These are phyloP conservation scores for Bellardia pandia DNA, from an alignment of 2,888 invertebrate species.

Conservation along the genomic window DNA sequence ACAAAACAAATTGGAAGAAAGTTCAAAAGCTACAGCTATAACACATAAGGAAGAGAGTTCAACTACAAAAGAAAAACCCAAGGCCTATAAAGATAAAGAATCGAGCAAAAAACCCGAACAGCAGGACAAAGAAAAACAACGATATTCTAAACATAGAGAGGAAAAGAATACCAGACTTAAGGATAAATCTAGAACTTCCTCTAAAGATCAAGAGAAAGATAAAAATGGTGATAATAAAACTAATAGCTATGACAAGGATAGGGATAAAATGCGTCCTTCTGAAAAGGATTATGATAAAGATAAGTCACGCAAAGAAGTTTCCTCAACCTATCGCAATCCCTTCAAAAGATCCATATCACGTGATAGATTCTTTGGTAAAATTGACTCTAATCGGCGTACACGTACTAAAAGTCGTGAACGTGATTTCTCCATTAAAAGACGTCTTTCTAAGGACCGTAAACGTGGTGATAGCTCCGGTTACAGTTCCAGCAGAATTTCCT, in stretches of 20 bases:
- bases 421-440: constrained; percentile 44
- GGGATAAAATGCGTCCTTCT: constrained; percentile 3
- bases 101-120: constrained; percentile 26
- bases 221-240: constrained; percentile 36
- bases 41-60: constrained; percentile 9
- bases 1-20: constrained; percentile 5
- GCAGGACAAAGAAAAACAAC: constrained; percentile 22
- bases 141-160: constrained; percentile 22
- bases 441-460: constrained; percentile 48
- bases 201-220: constrained; percentile 49
- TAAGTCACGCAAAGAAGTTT: constrained; percentile 34
- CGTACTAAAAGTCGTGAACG: constrained; percentile 65
- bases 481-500: constrained; percentile 56
- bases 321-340: constrained; percentile 68
- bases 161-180: constrained; percentile 36
- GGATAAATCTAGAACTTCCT: constrained; percentile 2
- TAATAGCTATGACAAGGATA: not conserved
- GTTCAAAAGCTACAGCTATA: not conserved
- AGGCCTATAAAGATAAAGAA: constrained; percentile 49
- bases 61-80: constrained; percentile 41
- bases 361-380: constrained; percentile 63
- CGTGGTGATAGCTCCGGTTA: constrained; percentile 60
- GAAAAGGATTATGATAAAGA: constrained; percentile 44
- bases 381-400: constrained; percentile 58
- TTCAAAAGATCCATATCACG: constrained; percentile 74